Base-by-base conservation (phyloP, 1,140 invertebrate species). In the Magallana angulata region DNA sequence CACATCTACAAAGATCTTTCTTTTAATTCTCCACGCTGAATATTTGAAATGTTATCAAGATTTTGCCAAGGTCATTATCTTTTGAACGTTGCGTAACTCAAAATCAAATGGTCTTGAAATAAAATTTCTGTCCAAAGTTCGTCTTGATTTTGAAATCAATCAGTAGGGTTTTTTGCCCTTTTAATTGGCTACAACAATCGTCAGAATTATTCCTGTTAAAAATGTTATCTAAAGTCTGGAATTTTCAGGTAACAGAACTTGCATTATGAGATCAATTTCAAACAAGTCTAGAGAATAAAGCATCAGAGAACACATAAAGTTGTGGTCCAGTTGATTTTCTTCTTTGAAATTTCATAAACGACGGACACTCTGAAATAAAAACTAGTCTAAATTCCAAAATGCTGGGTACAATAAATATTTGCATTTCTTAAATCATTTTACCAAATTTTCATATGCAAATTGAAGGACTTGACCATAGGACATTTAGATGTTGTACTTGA, bases 241-340 rank as follows among this genome's bases (percentile, higher is more conserved):
- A 71, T 71, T 11, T 24, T 24, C 9, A 7, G 5, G 12, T 24
- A 30, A 71, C 24, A 30, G 5, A 36, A 36, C 12, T 12, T 9
- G 68, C 24, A 71, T 18, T 71, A 36, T 71, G 9, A 71, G 18
- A 71, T 71, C 68, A 71, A 71, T 71, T 71, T 24, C 68, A 71
- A 24, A 71, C 4, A 36, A 36, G 36, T 30, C 30, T 24, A 48
- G 24, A 30, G 12, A 71, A 36, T 18, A 30, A 36, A 71, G 68
- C 18, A 36, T 71, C 24, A 8, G 8, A 30, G 36, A 71, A 30
- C 14, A 7, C 24, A 30, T 30, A 24, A 12, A 30, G 7, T 71
- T 30, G 7, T 36, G 68, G 68, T 71, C 68, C 24, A 71, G 18
- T 71, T 71, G 68, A 71, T 71, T 71, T 8, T 30, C 36, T 36